Evolutionary conservation across 2,113 vertebrate genomes (phyloP).

Genomic region (Acanthochromis polyacanthus): DNA sequence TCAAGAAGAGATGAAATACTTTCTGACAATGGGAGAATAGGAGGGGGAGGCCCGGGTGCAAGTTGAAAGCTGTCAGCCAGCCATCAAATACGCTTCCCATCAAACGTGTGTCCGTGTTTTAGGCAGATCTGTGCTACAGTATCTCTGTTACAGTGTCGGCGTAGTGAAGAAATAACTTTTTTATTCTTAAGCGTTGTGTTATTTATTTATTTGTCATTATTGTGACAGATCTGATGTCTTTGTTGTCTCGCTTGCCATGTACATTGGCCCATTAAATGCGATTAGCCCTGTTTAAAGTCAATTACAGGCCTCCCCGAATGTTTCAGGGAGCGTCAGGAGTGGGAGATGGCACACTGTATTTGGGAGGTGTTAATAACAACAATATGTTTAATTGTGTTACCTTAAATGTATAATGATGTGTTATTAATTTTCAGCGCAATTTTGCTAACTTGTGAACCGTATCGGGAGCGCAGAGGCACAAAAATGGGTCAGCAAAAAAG

Average conservation of each 20-base stretch:
- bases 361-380: conserved; percentile 40
- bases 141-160: neutral
- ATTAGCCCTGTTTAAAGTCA: conserved; percentile 18
- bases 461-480: conserved; percentile 48
- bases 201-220: neutral
- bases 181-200: neutral
- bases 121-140: neutral
- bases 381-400: conserved; percentile 71
- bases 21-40: conserved; percentile 72
- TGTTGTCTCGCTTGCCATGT: conserved; percentile 11
- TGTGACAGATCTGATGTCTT: neutral
- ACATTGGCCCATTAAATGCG: conserved; percentile 19
- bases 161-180: conserved; percentile 1
- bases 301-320: conserved; percentile 4
- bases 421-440: conserved; percentile 73
- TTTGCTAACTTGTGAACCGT: conserved; percentile 65
- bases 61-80: conserved; percentile 68
- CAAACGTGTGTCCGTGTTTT: conserved; percentile 29
- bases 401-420: conserved; percentile 74
- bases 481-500: conserved; percentile 73
- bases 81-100: conserved; percentile 51
- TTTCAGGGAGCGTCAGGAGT: neutral
- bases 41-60: conserved; percentile 8
- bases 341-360: conserved; percentile 29
- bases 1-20: conserved; percentile 64